Evolutionary conservation across 2,888 invertebrate genomes (phyloP).

Genomic region (Ennomos quercinarius): DNA sequence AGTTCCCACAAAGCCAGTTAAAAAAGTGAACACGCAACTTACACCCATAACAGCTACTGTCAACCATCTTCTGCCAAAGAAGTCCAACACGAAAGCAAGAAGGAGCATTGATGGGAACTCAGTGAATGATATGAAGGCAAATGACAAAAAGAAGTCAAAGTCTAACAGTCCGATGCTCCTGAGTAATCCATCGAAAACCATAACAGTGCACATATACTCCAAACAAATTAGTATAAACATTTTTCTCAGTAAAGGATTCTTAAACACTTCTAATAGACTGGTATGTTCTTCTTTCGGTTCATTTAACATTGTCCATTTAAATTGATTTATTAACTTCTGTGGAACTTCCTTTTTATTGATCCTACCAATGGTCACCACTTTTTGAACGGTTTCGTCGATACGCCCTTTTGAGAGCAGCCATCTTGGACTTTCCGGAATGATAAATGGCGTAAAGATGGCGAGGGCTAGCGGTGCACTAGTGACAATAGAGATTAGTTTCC

Average conservation of each 20-base stretch:
- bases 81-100: conserved; percentile 62
- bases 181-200: conserved; percentile 62
- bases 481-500: conserved; percentile 62
- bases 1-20: conserved; percentile 52
- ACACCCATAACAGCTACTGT: conserved; percentile 50
- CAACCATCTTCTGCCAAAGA: conserved; percentile 64
- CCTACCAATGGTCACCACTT: conserved; percentile 57
- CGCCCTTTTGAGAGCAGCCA: conserved; percentile 66
- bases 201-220: conserved; percentile 58
- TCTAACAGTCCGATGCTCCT: conserved; percentile 60
- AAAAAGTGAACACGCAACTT: conserved; percentile 54
- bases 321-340: conserved; percentile 57
- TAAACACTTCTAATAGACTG: conserved; percentile 56
- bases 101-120: conserved; percentile 63
- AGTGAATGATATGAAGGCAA: conserved; percentile 62
- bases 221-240: conserved; percentile 58
- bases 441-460: conserved; percentile 56
- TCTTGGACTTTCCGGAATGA: conserved; percentile 66
- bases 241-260: conserved; percentile 55
- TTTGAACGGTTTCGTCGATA: conserved; percentile 59
- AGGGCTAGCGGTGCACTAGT: conserved; percentile 61
- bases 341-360: conserved; percentile 61
- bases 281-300: conserved; percentile 47
- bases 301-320: conserved; percentile 47
- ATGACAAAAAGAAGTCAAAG: conserved; percentile 64